A percentile compares a stretch with the other conserved stretches of the same genome.
These are phyloP conservation scores for Cephus runcator DNA, from an alignment of 2,888 invertebrate species.

Conservation along the genomic window DNA sequence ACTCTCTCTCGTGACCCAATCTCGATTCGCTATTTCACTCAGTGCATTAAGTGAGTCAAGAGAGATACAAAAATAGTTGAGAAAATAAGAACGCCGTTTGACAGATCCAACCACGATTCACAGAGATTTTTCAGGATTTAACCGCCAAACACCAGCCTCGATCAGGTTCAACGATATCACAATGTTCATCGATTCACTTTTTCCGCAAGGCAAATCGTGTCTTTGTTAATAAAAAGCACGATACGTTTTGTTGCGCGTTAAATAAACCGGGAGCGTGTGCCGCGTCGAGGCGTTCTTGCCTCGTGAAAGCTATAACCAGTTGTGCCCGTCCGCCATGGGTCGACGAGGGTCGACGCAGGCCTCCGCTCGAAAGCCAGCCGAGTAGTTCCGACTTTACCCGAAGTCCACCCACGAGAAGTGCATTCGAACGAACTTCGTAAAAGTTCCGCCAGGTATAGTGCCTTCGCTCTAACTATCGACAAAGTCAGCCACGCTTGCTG, in stretches of 20 bases:
- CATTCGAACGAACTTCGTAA: constrained; percentile 19
- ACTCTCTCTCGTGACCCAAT: not conserved
- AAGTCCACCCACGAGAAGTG: constrained; percentile 42
- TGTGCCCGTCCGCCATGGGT: constrained; percentile 59
- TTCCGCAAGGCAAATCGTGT: not conserved
- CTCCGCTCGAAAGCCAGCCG: constrained; percentile 42
- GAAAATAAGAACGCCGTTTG: not conserved
- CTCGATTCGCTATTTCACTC: not conserved
- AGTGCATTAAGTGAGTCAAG: not conserved
- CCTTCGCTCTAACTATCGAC: not conserved
- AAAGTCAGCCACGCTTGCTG: not conserved
- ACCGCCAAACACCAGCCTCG: not conserved
- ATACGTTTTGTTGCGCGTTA: not conserved
- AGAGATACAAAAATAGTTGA: not conserved
- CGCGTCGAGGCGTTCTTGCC: constrained; percentile 43
- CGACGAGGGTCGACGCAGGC: constrained; percentile 52
- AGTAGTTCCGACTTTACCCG: constrained; percentile 27
- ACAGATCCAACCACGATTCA: not conserved
- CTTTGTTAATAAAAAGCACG: not conserved
- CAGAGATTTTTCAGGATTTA: not conserved
- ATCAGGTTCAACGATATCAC: not conserved
- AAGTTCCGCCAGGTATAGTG: not conserved
- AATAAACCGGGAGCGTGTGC: constrained; percentile 14
- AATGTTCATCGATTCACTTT: not conserved
- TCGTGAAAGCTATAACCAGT: constrained; percentile 59